These are phyloP conservation scores for Callithrix jacchus DNA, from an alignment of 2,113 vertebrate genomes.

Conservation along the genomic window DNA sequence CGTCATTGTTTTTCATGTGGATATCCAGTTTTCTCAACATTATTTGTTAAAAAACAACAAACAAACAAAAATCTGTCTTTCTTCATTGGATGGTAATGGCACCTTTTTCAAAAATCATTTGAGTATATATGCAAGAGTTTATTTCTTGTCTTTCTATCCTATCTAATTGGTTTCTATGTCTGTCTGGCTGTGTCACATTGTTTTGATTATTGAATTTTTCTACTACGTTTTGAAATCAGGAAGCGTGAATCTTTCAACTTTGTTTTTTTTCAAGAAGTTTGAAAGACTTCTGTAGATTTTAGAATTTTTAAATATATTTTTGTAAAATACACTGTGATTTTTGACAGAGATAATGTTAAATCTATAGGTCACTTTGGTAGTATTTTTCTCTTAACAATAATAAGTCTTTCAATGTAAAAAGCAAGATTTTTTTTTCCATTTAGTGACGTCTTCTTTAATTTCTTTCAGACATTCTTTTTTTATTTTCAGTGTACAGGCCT, in stretches of 20 bases:
- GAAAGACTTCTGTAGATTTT: no score
- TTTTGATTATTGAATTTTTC: neutral
- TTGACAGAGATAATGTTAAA: neutral
- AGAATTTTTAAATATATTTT: no score
- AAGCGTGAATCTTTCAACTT: neutral
- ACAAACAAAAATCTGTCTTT: neutral
- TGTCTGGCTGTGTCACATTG: neutral
- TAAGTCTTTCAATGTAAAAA: neutral
- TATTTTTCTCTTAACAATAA: no score
- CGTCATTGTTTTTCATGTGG: neutral
- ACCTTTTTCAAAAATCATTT: neutral
- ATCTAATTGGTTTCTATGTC: neutral
- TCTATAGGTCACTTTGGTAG: neutral
- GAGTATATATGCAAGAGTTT: neutral
- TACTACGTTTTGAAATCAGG: neutral
- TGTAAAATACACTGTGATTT: no score
- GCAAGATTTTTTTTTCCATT: neutral
- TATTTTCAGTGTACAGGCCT: neutral
- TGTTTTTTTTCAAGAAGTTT: neutral
- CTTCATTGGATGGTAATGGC: neutral
- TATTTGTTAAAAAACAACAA: neutral
- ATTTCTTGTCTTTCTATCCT: neutral
- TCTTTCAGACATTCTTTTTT: neutral
- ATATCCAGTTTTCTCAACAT: neutral
- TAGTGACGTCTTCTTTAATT: neutral